Percentiles rank a stretch among this genome's conserved stretches.
These are phyloP conservation scores for Actias luna DNA, from an alignment of 2,888 invertebrate species.

Conservation along the genomic window DNA sequence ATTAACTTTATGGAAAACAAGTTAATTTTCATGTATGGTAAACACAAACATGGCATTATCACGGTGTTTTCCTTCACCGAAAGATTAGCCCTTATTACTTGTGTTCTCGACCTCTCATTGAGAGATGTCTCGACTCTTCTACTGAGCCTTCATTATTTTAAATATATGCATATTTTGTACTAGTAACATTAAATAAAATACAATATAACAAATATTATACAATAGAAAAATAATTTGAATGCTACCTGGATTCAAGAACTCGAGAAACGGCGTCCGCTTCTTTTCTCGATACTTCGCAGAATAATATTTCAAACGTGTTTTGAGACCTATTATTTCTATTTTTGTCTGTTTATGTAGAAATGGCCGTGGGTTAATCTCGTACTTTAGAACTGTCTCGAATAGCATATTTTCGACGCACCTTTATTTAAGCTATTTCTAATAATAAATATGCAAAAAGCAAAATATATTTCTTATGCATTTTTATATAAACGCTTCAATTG, in stretches of 20 bases:
- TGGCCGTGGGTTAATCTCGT: constrained; percentile 12
- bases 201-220: constrained; percentile 9
- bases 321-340: constrained; percentile 16
- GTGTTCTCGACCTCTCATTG: no score
- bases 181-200: background rate
- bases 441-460: background rate
- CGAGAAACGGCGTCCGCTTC: constrained; percentile 16
- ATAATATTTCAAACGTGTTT: constrained; percentile 21
- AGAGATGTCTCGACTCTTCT: no score
- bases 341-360: constrained; percentile 13
- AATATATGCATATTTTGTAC: no score
- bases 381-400: constrained; percentile 1
- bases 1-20: no score
- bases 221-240: constrained; percentile 17
- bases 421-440: background rate
- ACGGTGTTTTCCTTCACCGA: no score
- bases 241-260: constrained; percentile 15
- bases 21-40: no score
- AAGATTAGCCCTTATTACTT: no score
- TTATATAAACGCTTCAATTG: no score
- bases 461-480: no score
- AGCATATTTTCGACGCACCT: background rate
- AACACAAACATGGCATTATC: no score
- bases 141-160: no score
- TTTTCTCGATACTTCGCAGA: constrained; percentile 20